Evolutionary conservation across 2,113 vertebrate genomes (phyloP).

Genomic region (Theristicus caerulescens): DNA sequence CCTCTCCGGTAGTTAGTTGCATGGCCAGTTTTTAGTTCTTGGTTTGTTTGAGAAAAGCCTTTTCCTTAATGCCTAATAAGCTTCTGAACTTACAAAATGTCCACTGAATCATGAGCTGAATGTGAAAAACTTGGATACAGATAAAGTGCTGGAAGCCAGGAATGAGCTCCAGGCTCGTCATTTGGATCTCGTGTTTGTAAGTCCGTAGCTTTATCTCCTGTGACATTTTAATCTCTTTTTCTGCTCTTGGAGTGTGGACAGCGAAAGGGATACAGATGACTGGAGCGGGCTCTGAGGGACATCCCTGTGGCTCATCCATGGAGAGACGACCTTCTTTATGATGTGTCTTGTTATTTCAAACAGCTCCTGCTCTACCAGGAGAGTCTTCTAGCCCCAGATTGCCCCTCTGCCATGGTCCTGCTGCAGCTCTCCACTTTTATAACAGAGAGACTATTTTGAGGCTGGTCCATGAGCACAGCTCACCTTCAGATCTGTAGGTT

Average conservation of each 20-base stretch:
- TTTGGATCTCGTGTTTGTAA: background rate
- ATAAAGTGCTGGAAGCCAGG: background rate
- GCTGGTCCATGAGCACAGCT: background rate
- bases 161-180: background rate
- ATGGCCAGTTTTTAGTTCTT: background rate
- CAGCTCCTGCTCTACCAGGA: background rate
- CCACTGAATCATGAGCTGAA: background rate
- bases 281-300: background rate
- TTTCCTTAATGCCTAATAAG: background rate
- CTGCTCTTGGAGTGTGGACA: background rate
- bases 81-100: background rate
- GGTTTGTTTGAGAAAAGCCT: background rate
- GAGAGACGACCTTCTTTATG: background rate
- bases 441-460: rapidly evolving
- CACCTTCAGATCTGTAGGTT: background rate
- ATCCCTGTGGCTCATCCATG: rapidly evolving
- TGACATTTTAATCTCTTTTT: background rate
- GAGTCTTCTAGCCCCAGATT: background rate
- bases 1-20: background rate
- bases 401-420: background rate
- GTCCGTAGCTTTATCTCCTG: background rate
- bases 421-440: rapidly evolving
- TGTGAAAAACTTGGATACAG: background rate
- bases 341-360: background rate
- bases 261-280: background rate